Conservation (phyloP, 1,140 invertebrate genomes). For the Theocolax elegans region DNA sequence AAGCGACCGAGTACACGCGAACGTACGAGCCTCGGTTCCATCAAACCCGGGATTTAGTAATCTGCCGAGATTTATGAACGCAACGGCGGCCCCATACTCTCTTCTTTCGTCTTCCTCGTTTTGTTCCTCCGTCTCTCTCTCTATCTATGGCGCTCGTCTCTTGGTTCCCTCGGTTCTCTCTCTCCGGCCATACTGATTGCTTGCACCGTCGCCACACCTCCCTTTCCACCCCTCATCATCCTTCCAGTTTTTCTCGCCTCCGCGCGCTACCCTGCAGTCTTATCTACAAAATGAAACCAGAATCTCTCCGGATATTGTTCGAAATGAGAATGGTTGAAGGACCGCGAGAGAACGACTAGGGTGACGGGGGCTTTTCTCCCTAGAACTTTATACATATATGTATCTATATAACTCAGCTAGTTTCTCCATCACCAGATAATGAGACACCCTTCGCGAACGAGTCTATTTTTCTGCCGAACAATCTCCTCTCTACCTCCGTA, state of each 20-base stretch:
- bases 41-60: slow-evolving; percentile 68
- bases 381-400: slow-evolving; percentile 22
- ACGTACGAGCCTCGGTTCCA: slow-evolving; percentile 44
- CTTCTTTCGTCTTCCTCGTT: slow-evolving; percentile 29
- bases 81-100: slow-evolving; percentile 56
- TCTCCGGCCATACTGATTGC: slow-evolving; percentile 31
- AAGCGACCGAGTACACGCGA: slow-evolving; percentile 33
- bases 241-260: slow-evolving; percentile 33
- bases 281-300: slow-evolving; percentile 37
- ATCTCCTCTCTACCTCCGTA: too few relatives aligned
- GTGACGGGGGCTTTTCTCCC: slow-evolving; percentile 8
- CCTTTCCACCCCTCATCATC: slow-evolving; percentile 10
- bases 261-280: slow-evolving; percentile 38
- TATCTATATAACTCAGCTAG: too few relatives aligned
- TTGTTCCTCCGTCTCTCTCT: slow-evolving; percentile 46
- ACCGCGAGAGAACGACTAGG: slow-evolving; percentile 6
- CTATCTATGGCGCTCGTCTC: slow-evolving; percentile 2
- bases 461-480: background rate
- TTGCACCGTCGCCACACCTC: slow-evolving; percentile 2
- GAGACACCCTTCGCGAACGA: background rate
- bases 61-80: slow-evolving; percentile 69
- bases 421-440: too few relatives aligned
- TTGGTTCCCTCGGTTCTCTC: slow-evolving; percentile 1
- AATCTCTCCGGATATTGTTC: slow-evolving; percentile 39
- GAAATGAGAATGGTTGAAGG: slow-evolving; percentile 27